These are phyloP conservation scores for Xanthorhoe designata DNA, from an alignment of 2,888 invertebrate genomes.

Conservation along the genomic window DNA sequence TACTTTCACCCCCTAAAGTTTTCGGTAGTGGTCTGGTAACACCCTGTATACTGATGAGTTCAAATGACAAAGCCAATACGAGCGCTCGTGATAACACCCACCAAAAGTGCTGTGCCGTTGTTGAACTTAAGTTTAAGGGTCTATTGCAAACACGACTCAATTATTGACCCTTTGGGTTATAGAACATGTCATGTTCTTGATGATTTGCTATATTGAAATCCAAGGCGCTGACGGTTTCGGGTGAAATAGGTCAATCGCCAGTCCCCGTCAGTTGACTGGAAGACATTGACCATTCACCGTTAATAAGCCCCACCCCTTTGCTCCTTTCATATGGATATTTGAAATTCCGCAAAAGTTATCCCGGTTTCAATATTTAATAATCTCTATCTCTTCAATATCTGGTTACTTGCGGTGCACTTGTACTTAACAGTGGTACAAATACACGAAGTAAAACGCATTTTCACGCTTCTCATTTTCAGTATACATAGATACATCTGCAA, in stretches of 20 bases:
- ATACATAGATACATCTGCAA: no score
- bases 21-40: no score
- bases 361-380: no score
- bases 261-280: constrained; percentile 6
- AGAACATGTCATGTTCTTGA: constrained; percentile 18
- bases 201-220: constrained; percentile 24
- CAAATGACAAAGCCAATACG: constrained; percentile 26
- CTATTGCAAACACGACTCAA: constrained; percentile 42
- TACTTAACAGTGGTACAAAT: no score
- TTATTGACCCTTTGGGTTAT: constrained; percentile 37
- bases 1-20: no score
- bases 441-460: no score
- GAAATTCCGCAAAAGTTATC: no score
- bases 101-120: constrained; percentile 35
- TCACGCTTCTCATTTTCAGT: no score
- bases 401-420: no score
- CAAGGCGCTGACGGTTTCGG: constrained; percentile 19
- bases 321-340: no score
- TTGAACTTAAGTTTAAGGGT: constrained; percentile 40
- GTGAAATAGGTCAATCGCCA: constrained; percentile 18
- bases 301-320: background rate
- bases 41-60: no score
- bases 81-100: constrained; percentile 10
- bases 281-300: constrained; percentile 3
- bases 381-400: no score